These are phyloP conservation scores for Calephelis perditalis DNA, from an alignment of 2,888 invertebrate genomes.

Conservation along the genomic window DNA sequence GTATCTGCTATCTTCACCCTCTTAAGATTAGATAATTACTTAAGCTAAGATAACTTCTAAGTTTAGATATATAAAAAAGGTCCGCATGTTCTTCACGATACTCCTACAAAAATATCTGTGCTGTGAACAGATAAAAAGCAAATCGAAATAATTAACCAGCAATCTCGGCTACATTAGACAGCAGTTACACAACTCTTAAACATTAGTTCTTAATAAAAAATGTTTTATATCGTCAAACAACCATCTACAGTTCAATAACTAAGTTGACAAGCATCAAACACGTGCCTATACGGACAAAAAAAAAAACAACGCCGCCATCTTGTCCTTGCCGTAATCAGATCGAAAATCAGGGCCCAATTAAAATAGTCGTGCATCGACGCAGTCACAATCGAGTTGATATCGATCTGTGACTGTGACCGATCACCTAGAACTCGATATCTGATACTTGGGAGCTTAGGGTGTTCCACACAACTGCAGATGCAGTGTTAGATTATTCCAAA, in stretches of 20 bases:
- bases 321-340: slow-evolving; percentile 58
- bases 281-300: slow-evolving; percentile 49
- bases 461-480: slow-evolving; percentile 18
- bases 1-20: no score
- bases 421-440: slow-evolving; percentile 50
- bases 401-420: slow-evolving; percentile 64
- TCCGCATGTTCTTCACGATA: no score
- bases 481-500: not conserved
- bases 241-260: slow-evolving; percentile 33
- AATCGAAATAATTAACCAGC: no score
- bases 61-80: no score
- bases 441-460: slow-evolving; percentile 33
- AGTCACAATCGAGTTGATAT: slow-evolving; percentile 68
- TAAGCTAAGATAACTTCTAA: no score
- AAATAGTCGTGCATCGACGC: slow-evolving; percentile 75
- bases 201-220: no score
- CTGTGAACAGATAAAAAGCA: no score
- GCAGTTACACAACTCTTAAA: no score
- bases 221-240: slow-evolving; percentile 26
- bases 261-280: slow-evolving; percentile 50
- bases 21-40: no score
- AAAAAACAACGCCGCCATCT: slow-evolving; percentile 63
- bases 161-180: no score
- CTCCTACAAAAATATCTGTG: no score
- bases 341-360: slow-evolving; percentile 70